Evolutionary conservation across 2,113 vertebrate species (phyloP), one percentile per base, ranked within the genome.

Genomic region (Salvelinus namaycush): DNA sequence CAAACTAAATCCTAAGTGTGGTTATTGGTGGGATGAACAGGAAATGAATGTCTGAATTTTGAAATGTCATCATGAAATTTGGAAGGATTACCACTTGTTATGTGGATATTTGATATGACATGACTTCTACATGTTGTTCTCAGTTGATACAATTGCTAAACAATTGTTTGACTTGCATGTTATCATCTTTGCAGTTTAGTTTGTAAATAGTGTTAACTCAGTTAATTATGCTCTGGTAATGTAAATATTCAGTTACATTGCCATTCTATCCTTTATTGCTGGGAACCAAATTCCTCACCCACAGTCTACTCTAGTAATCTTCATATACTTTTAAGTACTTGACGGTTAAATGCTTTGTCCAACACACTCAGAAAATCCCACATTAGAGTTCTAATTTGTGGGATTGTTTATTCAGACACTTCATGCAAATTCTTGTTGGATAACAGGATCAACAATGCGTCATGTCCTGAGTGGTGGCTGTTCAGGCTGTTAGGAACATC

Each of bases 141-240:
- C 11, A 60, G 8, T 62, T 62, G 20, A n/a, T 62, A 62, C 16
- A 76, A 74, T 71, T 3, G 34, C 29, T 75, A n/a, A 24, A 62
- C 16, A 76, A 74, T 71, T 3, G 34, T 34, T 76, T 72, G 76
- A 64, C 57, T 78, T 69, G 20, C 49, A 76, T 34, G 67, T 69
- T 72, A 67, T 78, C 81, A 67, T 78, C 81, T 74, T 74, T 79
- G 77, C 27, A 78, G 68, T 76, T 69, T 57, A 70, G 18, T 75
- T 27, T 66, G 60, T 67, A 51, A 81, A 22, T 69, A 76, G 70
- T 60, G 73, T 72, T 65, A 62, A 62, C 18, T 16, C 51, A 54
- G 51, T 54, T 54, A 1, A 18, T 54, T 18, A 54, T 5, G 44
- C 16, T 49, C 59, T 74, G 71, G 11, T 11, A 74, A 49, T 39